Conservation (phyloP, 2,888 invertebrate species). For the Limnephilus auricula region DNA sequence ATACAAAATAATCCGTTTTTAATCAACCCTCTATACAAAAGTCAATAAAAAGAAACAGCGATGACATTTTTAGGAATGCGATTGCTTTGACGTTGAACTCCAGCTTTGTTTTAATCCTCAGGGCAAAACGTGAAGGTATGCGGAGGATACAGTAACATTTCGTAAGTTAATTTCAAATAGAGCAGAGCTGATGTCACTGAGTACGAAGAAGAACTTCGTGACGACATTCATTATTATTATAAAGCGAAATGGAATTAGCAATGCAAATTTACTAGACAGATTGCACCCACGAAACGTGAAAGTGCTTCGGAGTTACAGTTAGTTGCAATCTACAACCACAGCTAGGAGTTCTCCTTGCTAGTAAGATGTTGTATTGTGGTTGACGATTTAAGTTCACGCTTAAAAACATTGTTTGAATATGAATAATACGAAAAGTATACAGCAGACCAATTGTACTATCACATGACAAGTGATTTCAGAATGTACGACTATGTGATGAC, state of each 20-base stretch:
- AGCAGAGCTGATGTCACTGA: not conserved
- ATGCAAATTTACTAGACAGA: not conserved
- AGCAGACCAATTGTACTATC: not conserved
- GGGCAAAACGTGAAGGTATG: not conserved
- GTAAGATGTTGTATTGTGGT: not conserved
- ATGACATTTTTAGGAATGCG: too few species aligned
- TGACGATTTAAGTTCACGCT: not conserved
- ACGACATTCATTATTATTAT: not conserved
- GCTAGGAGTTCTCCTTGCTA: not conserved
- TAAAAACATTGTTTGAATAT: not conserved
- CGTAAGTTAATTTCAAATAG: not conserved
- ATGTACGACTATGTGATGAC: too few species aligned
- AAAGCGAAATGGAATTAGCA: constrained; percentile 10
- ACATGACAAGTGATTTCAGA: not conserved
- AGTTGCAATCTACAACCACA: not conserved
- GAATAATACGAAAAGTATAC: not conserved
- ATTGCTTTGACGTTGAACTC: not conserved
- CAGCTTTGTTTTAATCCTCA: not conserved
- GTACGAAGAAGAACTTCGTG: not conserved
- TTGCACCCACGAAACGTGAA: constrained; percentile 15
- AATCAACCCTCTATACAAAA: not conserved
- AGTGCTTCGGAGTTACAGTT: not conserved
- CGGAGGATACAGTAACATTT: not conserved
- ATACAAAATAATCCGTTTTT: not conserved
- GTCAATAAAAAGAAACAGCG: not conserved